Evolutionary conservation across 2,113 vertebrate species (phyloP).

Genomic region (Prunella fulvescens): DNA sequence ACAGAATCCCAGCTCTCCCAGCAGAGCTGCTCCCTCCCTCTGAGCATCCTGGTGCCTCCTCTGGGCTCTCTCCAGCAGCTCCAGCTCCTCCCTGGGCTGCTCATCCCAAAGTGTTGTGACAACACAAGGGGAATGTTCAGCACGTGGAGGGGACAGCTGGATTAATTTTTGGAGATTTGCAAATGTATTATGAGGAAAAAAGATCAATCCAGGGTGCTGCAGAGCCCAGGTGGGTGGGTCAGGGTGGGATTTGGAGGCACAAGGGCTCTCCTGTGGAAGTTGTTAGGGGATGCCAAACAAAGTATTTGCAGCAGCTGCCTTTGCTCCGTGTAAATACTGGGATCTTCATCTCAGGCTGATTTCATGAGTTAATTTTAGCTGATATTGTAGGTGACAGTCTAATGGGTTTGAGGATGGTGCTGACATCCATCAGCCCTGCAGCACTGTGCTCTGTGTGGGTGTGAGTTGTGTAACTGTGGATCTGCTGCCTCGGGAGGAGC

Average conservation of each 20-base stretch:
- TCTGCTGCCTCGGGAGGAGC: not conserved
- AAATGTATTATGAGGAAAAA: not conserved
- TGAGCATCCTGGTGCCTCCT: not conserved
- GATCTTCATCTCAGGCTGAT: not conserved
- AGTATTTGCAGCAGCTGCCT: not conserved
- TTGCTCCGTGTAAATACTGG: not conserved
- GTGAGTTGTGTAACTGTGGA: not conserved
- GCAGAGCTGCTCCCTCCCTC: not conserved
- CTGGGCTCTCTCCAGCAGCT: not conserved
- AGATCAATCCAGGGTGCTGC: not conserved
- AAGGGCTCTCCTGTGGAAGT: not conserved
- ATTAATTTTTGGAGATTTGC: not conserved
- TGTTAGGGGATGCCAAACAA: not conserved
- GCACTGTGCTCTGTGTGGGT: not conserved
- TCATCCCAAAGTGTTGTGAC: not conserved
- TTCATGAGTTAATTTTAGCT: conserved; percentile 1
- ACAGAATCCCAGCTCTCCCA: not conserved
- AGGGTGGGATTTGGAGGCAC: not conserved
- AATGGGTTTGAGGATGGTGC: conserved; percentile 5
- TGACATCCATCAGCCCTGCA: not conserved
- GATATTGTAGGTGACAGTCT: conserved; percentile 29
- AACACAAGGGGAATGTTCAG: not conserved
- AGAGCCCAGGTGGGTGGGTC: not conserved
- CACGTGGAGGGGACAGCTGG: not conserved
- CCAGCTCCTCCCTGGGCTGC: not conserved